Evolutionary conservation across 2,113 vertebrate species (phyloP).

Genomic region (Oceanodroma tethys): DNA sequence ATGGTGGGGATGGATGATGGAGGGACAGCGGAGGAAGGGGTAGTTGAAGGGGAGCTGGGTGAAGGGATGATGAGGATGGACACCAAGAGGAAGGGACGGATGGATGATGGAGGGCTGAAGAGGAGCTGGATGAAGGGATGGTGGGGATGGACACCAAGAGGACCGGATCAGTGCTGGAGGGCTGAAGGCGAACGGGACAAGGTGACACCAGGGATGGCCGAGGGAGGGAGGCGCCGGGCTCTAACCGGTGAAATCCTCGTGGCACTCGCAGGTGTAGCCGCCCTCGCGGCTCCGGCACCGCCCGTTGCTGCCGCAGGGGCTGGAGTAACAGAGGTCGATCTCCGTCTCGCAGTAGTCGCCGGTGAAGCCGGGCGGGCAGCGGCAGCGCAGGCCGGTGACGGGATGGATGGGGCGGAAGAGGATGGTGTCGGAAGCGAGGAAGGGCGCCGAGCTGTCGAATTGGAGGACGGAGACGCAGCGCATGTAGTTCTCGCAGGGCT

Average conservation of each 20-base stretch:
- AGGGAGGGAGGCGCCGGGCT: too few species aligned
- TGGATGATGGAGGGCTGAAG: background rate
- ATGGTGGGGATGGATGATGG: background rate
- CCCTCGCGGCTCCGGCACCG: constrained; percentile 88
- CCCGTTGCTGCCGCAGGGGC: constrained; percentile 87
- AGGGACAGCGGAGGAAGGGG: too few species aligned
- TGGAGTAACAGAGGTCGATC: constrained; percentile 94
- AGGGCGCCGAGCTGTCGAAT: constrained; percentile 94
- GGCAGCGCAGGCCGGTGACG: constrained; percentile 89
- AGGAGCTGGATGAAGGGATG: too few species aligned
- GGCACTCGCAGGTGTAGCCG: constrained; percentile 91
- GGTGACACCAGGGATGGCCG: accelerated
- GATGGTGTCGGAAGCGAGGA: constrained; percentile 89
- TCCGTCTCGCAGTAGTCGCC: constrained; percentile 96
- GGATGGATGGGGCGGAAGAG: constrained; percentile 96
- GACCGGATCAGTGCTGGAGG: accelerated
- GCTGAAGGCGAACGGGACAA: background rate
- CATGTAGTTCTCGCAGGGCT: constrained; percentile 98
- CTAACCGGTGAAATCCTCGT: constrained; percentile 90
- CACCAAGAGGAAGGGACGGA: background rate
- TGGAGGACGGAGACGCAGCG: constrained; percentile 93
- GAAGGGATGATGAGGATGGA: too few species aligned
- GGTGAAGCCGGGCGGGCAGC: constrained; percentile 89
- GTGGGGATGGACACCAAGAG: background rate
- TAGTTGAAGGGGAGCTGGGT: background rate